Evolutionary conservation across 2,797 vertebrate species (phyloP).

Genomic region (Pteropus rufus): DNA sequence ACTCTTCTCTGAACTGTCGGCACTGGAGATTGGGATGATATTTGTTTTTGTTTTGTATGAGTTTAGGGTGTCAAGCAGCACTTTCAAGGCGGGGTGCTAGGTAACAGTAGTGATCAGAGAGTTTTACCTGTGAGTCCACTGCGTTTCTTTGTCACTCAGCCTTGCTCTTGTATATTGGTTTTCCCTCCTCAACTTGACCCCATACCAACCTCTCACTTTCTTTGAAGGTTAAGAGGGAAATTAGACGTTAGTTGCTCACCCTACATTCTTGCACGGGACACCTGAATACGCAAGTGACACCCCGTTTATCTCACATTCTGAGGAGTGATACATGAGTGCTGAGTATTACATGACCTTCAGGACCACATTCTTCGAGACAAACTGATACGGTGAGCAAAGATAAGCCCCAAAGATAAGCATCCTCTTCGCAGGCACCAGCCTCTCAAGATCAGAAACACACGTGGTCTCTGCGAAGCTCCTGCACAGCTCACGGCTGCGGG

Average conservation of each 20-base stretch:
- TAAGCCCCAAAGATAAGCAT: background rate
- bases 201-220: background rate
- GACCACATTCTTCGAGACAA: background rate
- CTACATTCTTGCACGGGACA: background rate
- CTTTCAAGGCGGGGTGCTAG: background rate
- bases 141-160: background rate
- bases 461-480: accelerated
- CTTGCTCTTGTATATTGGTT: background rate
- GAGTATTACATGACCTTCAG: background rate
- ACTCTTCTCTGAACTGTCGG: background rate
- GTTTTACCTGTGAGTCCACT: background rate
- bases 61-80: background rate
- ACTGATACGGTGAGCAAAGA: background rate
- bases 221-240: background rate
- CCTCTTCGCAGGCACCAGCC: background rate
- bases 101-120: background rate
- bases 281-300: background rate
- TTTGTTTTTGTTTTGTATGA: background rate
- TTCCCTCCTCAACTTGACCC: background rate
- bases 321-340: accelerated
- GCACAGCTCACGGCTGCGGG: background rate
- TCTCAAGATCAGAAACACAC: background rate
- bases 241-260: background rate
- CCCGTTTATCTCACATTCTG: background rate
- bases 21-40: background rate